Evolutionary conservation across 1,140 invertebrate genomes (phyloP).

Genomic region (Cotesia vestalis): DNA sequence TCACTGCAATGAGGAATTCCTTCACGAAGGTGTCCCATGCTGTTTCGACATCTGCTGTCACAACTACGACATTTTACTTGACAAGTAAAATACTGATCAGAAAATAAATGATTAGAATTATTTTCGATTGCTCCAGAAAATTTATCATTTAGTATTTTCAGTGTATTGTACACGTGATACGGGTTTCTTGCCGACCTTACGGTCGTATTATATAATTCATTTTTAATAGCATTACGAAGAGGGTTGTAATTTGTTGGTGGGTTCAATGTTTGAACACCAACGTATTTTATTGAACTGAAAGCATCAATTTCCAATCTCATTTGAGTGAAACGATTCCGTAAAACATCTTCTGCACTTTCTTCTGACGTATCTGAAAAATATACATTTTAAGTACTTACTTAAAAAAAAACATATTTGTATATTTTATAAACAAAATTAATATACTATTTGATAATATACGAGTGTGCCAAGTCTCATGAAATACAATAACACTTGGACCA

Average conservation of each 20-base stretch:
- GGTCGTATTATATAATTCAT: constrained; percentile 73
- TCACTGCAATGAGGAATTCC: constrained; percentile 70
- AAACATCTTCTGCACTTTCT: constrained; percentile 74
- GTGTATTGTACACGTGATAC: constrained; percentile 72
- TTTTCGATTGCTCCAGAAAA: constrained; percentile 77
- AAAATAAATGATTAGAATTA: constrained; percentile 73
- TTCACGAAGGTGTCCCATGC: constrained; percentile 82
- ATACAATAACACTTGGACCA: constrained; percentile 80
- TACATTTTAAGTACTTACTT: constrained; percentile 14
- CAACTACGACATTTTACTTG: constrained; percentile 78
- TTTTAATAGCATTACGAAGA: constrained; percentile 62
- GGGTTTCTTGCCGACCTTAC: constrained; percentile 75
- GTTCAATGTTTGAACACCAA: constrained; percentile 70
- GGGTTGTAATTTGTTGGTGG: constrained; percentile 67
- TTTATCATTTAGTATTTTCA: constrained; percentile 81
- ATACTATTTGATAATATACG: constrained; percentile 65
- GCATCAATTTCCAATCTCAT: constrained; percentile 74
- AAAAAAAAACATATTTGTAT: too few relatives aligned
- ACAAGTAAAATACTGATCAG: constrained; percentile 85
- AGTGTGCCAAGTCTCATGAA: constrained; percentile 86
- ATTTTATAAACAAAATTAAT: background rate
- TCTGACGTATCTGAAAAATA: constrained; percentile 64
- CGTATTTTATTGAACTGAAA: constrained; percentile 78
- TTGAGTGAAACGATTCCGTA: constrained; percentile 72
- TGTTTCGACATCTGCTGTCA: constrained; percentile 73